These are phyloP conservation scores for Felis chaus DNA, from an alignment of 2,113 vertebrate genomes.

Conservation along the genomic window DNA sequence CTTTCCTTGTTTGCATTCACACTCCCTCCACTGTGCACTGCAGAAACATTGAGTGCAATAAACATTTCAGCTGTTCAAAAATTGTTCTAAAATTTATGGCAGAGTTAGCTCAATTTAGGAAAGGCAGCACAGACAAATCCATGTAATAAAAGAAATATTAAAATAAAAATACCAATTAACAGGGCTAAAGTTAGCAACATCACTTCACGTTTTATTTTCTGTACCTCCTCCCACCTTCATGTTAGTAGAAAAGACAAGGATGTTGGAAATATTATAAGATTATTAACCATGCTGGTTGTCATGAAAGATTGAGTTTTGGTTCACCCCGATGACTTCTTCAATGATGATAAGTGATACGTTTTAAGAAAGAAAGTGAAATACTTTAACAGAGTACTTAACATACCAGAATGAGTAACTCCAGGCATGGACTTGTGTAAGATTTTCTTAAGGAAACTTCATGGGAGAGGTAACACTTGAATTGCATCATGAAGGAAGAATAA, in stretches of 20 bases:
- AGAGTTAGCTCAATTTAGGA: slow-evolving; percentile 33
- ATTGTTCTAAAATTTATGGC: slow-evolving; percentile 50
- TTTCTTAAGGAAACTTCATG: neutral
- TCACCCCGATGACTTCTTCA: neutral
- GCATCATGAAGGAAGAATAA: neutral
- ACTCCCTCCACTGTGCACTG: neutral
- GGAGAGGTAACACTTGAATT: neutral
- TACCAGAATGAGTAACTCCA: neutral
- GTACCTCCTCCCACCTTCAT: neutral
- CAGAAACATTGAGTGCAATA: neutral
- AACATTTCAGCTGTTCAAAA: slow-evolving; percentile 66
- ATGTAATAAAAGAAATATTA: slow-evolving; percentile 23
- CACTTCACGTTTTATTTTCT: neutral
- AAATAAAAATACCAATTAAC: slow-evolving; percentile 51
- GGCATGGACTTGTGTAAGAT: neutral
- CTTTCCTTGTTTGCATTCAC: neutral
- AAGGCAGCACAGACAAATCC: slow-evolving; percentile 46
- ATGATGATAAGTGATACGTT: neutral
- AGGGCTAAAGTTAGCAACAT: neutral
- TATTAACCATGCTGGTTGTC: neutral
- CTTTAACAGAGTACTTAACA: neutral
- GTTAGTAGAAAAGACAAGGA: neutral
- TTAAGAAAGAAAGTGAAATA: slow-evolving; percentile 3
- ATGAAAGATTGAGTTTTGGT: neutral
- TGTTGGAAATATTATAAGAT: neutral